Evolutionary conservation across 2,113 vertebrate species (phyloP).

Genomic region (Calidris pygmaea): DNA sequence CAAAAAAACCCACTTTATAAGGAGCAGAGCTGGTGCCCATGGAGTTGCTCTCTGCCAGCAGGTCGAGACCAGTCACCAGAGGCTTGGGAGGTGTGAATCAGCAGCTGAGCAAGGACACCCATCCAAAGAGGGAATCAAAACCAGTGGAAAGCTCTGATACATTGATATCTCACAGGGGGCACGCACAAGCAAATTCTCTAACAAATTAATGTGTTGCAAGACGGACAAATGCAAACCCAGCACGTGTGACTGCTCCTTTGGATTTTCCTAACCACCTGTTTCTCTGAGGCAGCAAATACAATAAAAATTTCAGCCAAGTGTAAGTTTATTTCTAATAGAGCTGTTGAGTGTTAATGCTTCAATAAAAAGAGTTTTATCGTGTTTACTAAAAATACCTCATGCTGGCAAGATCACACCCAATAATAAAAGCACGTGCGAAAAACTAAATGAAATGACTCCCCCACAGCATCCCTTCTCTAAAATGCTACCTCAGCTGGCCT

Average conservation of each 20-base stretch:
- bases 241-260: background rate
- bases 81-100: background rate
- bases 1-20: background rate
- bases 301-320: background rate
- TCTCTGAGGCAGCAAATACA: background rate
- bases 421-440: background rate
- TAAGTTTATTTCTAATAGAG: background rate
- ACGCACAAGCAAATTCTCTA: background rate
- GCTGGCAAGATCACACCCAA: background rate
- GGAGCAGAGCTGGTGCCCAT: background rate
- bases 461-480: rapidly evolving
- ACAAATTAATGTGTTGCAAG: background rate
- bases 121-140: background rate
- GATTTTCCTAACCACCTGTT: background rate
- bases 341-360: background rate
- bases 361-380: background rate
- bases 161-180: rapidly evolving
- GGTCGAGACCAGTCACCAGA: rapidly evolving
- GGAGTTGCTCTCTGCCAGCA: no score
- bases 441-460: background rate
- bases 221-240: background rate
- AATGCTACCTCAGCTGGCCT: background rate
- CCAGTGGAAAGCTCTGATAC: background rate
- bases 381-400: background rate
- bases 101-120: background rate